Evolutionary conservation across 2,113 vertebrate species (phyloP).

Genomic region (Cyanoliseus patagonus): DNA sequence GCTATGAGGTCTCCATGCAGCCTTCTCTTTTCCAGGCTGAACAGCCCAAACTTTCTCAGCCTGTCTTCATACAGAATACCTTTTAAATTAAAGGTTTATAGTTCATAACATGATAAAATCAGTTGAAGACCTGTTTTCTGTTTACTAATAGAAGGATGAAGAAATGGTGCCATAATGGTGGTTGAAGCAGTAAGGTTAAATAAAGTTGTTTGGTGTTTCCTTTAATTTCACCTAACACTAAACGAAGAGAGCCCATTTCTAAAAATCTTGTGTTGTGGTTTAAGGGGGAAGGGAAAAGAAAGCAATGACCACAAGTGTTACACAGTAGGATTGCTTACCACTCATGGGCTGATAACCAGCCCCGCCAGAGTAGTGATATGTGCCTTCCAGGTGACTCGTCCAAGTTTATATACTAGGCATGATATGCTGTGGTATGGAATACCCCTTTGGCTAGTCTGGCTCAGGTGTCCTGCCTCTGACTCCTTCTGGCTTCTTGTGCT

Average conservation of each 20-base stretch:
- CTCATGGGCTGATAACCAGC: background rate
- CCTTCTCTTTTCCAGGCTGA: no score
- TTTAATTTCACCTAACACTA: background rate
- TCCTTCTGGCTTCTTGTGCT: background rate
- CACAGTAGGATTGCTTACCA: background rate
- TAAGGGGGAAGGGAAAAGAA: background rate
- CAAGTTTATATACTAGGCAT: background rate
- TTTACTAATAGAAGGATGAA: background rate
- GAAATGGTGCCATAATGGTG: rapidly evolving
- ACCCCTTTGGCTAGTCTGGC: background rate
- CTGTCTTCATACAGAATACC: background rate
- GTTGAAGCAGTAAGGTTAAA: background rate
- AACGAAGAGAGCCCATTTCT: background rate
- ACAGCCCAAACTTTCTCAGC: no score
- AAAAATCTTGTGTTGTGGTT: background rate
- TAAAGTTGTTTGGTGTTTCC: background rate
- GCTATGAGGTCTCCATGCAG: no score
- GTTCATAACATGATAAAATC: background rate
- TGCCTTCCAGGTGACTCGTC: background rate
- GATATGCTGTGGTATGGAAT: background rate
- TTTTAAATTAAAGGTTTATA: background rate
- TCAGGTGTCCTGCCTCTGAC: background rate
- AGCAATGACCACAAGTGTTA: background rate
- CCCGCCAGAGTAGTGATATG: background rate
- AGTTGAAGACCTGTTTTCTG: background rate